Base-by-base conservation (phyloP, 2,113 vertebrate genomes). In the Octodon degus region DNA sequence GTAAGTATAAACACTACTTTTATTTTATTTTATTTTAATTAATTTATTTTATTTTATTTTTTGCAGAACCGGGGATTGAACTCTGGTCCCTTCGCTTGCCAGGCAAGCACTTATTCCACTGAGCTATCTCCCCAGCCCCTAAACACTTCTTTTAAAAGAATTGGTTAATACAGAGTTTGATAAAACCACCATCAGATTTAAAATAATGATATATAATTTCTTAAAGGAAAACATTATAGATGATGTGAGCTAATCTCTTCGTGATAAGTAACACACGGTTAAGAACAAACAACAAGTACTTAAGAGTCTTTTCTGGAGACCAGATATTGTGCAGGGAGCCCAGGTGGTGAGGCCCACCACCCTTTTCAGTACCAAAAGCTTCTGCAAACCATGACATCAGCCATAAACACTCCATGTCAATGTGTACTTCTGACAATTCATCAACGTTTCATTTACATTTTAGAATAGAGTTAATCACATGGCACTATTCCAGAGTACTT, bases 141-240 rank as follows among this genome's bases (percentile, higher is more conserved):
- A 43, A 43, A 43, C 43, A 43, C 43, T 43, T 5, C 43, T 91
- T 86, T 80, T 34, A 43, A 84, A 86, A 74, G 86, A 95, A 97
- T 53, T 97, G 89, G 88, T 86, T 97, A 97, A 97, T 90, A 95
- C 9, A 90, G 82, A 97, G 93, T 37, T 93, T 89, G 89, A 96
- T 94, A 97, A 97, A 95, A 86, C 92, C 90, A 97, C 68, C 95
- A 65, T 50, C 43, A 92, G 92, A 81, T 96, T 70, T 85, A 70
- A 96, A 81, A 90, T 53, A 93, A 87, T 83, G 86, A 94, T 85
- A 96, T 1, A 86, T n/a, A 81, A 58, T 98, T 98, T 97, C 93
- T 97, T 89, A 98, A 92, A 68, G 80, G 50, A 93, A 95, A 98
- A 98, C 77, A 25, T 25, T 72, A 53, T 2, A n/a, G 37, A 72